Conservation (phyloP, 2,113 vertebrate species). For the Pollachius pollachius region DNA sequence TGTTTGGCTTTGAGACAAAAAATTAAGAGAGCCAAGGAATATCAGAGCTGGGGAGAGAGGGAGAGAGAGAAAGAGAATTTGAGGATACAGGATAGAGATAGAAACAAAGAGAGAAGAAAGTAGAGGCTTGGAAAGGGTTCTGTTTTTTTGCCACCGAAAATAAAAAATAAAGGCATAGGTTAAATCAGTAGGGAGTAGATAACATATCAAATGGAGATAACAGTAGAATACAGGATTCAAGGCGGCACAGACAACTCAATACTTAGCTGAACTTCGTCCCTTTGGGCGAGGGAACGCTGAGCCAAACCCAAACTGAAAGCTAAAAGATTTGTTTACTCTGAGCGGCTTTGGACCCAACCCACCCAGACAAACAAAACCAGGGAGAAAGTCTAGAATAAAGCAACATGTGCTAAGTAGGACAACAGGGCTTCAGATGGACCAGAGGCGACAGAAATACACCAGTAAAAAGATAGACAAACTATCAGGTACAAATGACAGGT, state of each 20-base stretch:
- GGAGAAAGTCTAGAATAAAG: slow-evolving; percentile 13
- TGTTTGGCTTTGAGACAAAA: too few species aligned
- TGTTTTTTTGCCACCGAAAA: background rate
- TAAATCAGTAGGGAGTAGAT: too few species aligned
- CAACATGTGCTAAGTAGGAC: slow-evolving; percentile 22
- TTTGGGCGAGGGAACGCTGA: slow-evolving; percentile 1
- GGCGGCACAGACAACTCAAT: slow-evolving; percentile 14
- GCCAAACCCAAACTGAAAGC: slow-evolving; percentile 44
- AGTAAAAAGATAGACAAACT: background rate
- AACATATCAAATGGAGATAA: slow-evolving; percentile 1
- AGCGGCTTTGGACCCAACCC: slow-evolving; percentile 25
- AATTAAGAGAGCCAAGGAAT: background rate
- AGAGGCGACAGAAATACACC: background rate
- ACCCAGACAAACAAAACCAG: slow-evolving; percentile 28
- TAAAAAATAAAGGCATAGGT: background rate
- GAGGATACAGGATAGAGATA: background rate
- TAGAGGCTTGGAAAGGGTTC: background rate
- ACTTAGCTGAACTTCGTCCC: slow-evolving; percentile 39
- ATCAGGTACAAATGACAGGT: background rate
- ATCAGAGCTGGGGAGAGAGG: background rate
- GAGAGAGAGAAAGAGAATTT: background rate
- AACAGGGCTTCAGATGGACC: background rate
- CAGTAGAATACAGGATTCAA: background rate
- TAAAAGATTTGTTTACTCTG: slow-evolving; percentile 30
- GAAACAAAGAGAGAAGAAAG: background rate